phyloP scores from a whole-genome alignment of 2,888 invertebrate genomes.

The Zonitis immaculata region DNA sequence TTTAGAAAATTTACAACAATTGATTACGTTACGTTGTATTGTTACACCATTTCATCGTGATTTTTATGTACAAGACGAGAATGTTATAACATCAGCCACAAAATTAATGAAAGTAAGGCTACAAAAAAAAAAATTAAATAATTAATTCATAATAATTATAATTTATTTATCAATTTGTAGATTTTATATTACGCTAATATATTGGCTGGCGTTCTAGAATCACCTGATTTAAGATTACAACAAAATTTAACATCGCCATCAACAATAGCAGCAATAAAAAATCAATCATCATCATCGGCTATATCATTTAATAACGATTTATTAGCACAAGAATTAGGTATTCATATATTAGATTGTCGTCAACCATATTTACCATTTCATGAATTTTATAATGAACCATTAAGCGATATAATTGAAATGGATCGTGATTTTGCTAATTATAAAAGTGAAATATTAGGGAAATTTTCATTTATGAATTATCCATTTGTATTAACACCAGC shows the following conservation, averaged over 20 bases:
- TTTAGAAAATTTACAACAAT: constrained; percentile 76
- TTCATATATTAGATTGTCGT: constrained; percentile 75
- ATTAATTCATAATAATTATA: neutral
- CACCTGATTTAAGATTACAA: constrained; percentile 55
- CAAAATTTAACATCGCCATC: constrained; percentile 51
- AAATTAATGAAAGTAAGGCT: constrained; percentile 74
- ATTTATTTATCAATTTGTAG: constrained; percentile 42
- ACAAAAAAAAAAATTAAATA: neutral
- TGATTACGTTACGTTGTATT: constrained; percentile 81
- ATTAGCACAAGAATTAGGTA: constrained; percentile 64
- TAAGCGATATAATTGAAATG: constrained; percentile 91
- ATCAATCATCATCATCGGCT: constrained; percentile 41
- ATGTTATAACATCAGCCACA: constrained; percentile 76
- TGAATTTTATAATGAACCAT: constrained; percentile 91
- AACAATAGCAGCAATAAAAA: constrained; percentile 42
- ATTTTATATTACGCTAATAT: constrained; percentile 86
- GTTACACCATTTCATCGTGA: constrained; percentile 67
- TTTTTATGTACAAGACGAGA: constrained; percentile 79
- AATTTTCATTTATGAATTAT: constrained; percentile 87
- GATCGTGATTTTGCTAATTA: constrained; percentile 90
- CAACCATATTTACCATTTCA: constrained; percentile 78
- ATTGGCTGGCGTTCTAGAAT: constrained; percentile 73
- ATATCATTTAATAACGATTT: neutral
- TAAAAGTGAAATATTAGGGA: constrained; percentile 64
- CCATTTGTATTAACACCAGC: constrained; percentile 88